Percentiles rank a stretch among this genome's conserved stretches.
Conservation (phyloP, 1,140 invertebrate genomes). For the Oscheius sp. region DNA sequence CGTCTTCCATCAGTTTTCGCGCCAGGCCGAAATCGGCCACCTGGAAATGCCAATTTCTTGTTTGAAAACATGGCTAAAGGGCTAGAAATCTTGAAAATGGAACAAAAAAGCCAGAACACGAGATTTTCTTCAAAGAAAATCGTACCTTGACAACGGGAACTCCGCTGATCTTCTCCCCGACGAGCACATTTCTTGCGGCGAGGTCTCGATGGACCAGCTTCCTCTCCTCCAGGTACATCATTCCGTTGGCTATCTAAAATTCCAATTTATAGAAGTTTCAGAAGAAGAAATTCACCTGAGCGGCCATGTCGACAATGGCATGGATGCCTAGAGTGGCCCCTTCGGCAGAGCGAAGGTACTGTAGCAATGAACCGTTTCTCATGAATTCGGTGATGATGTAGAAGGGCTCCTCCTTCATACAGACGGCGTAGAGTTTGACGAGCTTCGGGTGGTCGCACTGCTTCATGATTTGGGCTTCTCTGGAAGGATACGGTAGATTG, state of each 20-base stretch:
- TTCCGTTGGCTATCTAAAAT: constrained; percentile 63
- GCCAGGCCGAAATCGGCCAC: constrained; percentile 95
- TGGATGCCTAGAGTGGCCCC: constrained; percentile 80
- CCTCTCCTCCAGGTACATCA: constrained; percentile 65
- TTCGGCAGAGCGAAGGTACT: constrained; percentile 79
- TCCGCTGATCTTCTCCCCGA: constrained; percentile 86
- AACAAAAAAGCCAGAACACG: not conserved
- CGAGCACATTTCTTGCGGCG: constrained; percentile 79
- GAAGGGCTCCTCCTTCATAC: constrained; percentile 79
- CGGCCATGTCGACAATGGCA: constrained; percentile 88
- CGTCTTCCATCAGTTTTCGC: constrained; percentile 84
- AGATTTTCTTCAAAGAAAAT: not conserved
- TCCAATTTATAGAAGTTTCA: not conserved
- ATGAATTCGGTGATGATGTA: constrained; percentile 95
- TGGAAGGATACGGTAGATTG: constrained; percentile 41
- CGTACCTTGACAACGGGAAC: constrained; percentile 68
- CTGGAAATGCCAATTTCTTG: not conserved
- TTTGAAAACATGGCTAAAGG: not conserved
- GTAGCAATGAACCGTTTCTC: constrained; percentile 84
- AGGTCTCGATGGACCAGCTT: constrained; percentile 92
- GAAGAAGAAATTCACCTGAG: constrained; percentile 76
- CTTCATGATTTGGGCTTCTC: constrained; percentile 95
- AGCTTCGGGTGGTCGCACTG: constrained; percentile 91
- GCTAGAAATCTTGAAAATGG: not conserved
- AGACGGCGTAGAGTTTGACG: constrained; percentile 88